A percentile compares a stretch with the other conserved stretches of the same genome.
Evolutionary conservation across 2,797 vertebrate species (phyloP).

Genomic region (Aldrovandia affinis): DNA sequence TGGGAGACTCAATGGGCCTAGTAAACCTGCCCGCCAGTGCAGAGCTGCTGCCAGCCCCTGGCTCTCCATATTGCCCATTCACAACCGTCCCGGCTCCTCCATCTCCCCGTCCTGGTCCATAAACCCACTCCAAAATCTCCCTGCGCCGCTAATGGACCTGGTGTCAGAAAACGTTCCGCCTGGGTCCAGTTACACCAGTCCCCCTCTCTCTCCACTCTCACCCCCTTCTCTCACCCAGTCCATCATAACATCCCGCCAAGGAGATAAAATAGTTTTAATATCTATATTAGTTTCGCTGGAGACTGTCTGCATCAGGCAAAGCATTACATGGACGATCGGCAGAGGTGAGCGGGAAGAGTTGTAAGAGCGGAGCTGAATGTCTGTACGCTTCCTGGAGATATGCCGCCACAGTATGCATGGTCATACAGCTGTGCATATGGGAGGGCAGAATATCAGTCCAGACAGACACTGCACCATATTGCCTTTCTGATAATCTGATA

Average conservation of each 20-base stretch:
- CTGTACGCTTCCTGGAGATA: neutral
- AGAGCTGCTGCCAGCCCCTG: neutral
- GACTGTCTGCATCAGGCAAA: neutral
- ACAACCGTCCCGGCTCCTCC: neutral
- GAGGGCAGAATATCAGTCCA: neutral
- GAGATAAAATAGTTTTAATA: slow-evolving; percentile 60
- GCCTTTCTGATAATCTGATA: neutral
- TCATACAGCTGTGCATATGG: neutral
- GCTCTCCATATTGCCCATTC: slow-evolving; percentile 18
- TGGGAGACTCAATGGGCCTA: slow-evolving; percentile 17
- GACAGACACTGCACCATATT: neutral
- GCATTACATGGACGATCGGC: neutral
- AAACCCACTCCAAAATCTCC: neutral
- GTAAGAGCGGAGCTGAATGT: neutral
- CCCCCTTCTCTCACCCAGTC: slow-evolving; percentile 42
- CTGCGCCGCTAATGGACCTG: slow-evolving; percentile 27
- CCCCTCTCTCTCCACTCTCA: slow-evolving; percentile 51
- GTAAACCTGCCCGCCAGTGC: neutral
- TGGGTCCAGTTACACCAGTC: slow-evolving; percentile 55
- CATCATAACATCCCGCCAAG: slow-evolving; percentile 47
- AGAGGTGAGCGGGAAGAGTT: neutral
- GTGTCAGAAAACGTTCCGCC: slow-evolving; percentile 38
- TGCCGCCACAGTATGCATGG: neutral
- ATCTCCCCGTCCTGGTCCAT: neutral
- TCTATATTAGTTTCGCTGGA: slow-evolving; percentile 52